phyloP scores from a whole-genome alignment of 1,140 invertebrate genomes.

The Papilio dardanus region DNA sequence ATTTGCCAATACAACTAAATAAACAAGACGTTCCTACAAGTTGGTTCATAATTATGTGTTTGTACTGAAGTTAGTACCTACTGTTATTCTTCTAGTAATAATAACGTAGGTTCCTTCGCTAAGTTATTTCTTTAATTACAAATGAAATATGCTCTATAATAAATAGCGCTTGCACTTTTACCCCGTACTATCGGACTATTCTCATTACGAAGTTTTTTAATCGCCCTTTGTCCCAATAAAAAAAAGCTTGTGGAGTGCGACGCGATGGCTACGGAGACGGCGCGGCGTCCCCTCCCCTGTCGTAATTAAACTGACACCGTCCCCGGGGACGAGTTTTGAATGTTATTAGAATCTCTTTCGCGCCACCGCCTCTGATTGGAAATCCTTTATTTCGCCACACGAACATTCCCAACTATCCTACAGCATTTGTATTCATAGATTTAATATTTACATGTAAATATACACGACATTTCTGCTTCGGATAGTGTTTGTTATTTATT shows the following conservation, averaged over 20 bases:
- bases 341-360: conserved; percentile 81
- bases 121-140: neutral
- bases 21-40: neutral
- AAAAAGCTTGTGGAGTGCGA: conserved; percentile 61
- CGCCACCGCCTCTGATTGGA: conserved; percentile 74
- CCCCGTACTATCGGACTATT: conserved; percentile 71
- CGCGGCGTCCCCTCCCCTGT: conserved; percentile 53
- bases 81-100: no score
- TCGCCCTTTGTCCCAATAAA: conserved; percentile 78
- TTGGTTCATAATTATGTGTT: neutral
- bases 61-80: no score
- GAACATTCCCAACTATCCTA: conserved; percentile 37
- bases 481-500: neutral
- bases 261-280: conserved; percentile 66
- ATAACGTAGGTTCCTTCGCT: no score
- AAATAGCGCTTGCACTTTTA: conserved; percentile 56
- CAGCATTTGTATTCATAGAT: conserved; percentile 34
- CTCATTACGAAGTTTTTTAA: conserved; percentile 82
- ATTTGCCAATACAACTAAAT: neutral
- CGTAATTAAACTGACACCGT: conserved; percentile 80
- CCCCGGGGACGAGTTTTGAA: conserved; percentile 78
- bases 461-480: neutral
- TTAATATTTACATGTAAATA: conserved; percentile 35
- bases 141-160: neutral
- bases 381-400: conserved; percentile 56